These are phyloP conservation scores for Coregonus sp. DNA, from an alignment of 2,797 vertebrate species.

Conservation along the genomic window DNA sequence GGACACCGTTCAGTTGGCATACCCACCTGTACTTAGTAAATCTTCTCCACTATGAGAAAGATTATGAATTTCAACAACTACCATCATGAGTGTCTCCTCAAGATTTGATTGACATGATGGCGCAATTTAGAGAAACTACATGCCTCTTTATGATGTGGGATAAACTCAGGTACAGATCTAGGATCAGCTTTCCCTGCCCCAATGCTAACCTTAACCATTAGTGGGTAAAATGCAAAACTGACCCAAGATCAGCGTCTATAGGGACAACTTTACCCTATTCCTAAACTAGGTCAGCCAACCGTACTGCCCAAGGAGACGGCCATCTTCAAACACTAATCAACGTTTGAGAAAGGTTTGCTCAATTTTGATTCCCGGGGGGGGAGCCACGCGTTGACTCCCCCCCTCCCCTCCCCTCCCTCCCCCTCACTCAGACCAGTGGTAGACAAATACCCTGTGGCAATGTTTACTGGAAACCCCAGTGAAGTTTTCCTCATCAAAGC, in stretches of 20 bases:
- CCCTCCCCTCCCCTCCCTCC: background rate
- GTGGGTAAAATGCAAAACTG: too few relatives aligned
- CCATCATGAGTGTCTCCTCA: too few relatives aligned
- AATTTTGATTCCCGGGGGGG: conserved; percentile 37
- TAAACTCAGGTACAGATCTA: too few relatives aligned
- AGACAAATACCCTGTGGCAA: conserved; percentile 8
- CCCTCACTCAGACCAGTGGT: background rate
- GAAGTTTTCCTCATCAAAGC: background rate
- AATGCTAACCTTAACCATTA: too few relatives aligned
- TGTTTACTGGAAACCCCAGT: background rate
- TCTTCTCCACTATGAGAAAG: background rate
- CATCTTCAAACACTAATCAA: conserved; percentile 50
- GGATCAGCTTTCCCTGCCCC: too few relatives aligned
- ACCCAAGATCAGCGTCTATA: too few relatives aligned
- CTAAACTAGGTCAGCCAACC: conserved; percentile 62
- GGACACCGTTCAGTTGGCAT: background rate
- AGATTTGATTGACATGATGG: too few relatives aligned
- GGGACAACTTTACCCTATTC: background rate
- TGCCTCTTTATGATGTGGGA: too few relatives aligned
- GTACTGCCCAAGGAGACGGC: conserved; percentile 30
- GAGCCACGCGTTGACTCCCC: conserved; percentile 15
- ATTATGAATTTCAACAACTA: background rate
- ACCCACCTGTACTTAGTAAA: background rate
- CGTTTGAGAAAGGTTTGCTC: conserved; percentile 49
- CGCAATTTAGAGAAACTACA: too few relatives aligned